phyloP scores from a whole-genome alignment of 2,797 vertebrate genomes.

The Parambassis ranga region DNA sequence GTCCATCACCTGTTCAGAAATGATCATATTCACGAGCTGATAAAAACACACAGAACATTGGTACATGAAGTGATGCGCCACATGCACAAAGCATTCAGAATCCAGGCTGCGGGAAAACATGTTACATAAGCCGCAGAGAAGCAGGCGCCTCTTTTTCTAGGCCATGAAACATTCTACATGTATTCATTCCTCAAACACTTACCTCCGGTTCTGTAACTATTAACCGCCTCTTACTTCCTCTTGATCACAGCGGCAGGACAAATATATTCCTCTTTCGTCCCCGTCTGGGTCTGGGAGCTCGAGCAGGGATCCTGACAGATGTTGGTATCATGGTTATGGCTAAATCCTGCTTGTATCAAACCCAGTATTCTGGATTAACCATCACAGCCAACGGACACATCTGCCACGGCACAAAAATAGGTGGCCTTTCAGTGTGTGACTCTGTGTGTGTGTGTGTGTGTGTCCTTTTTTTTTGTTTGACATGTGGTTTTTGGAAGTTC shows the following conservation, averaged over 20 bases:
- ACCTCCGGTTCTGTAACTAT: constrained; percentile 57
- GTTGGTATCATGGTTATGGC: constrained; percentile 73
- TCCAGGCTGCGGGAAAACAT: constrained; percentile 34
- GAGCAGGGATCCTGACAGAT: constrained; percentile 72
- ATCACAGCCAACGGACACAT: constrained; percentile 76
- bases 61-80: not conserved
- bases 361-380: constrained; percentile 81
- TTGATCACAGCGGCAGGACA: not conserved
- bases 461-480: not conserved
- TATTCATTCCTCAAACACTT: constrained; percentile 47
- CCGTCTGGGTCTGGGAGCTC: constrained; percentile 43
- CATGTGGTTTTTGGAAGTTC: constrained; percentile 17
- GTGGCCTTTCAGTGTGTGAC: constrained; percentile 39
- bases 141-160: constrained; percentile 23
- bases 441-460: not conserved
- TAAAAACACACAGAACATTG: not conserved
- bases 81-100: not conserved
- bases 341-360: constrained; percentile 81
- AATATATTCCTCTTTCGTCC: constrained; percentile 45
- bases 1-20: not conserved
- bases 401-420: constrained; percentile 73
- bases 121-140: constrained; percentile 54
- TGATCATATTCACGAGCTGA: not conserved
- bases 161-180: constrained; percentile 7
- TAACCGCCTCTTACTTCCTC: constrained; percentile 8